Evolutionary conservation across 2,888 invertebrate species (phyloP).

Genomic region (Apeira syringaria): DNA sequence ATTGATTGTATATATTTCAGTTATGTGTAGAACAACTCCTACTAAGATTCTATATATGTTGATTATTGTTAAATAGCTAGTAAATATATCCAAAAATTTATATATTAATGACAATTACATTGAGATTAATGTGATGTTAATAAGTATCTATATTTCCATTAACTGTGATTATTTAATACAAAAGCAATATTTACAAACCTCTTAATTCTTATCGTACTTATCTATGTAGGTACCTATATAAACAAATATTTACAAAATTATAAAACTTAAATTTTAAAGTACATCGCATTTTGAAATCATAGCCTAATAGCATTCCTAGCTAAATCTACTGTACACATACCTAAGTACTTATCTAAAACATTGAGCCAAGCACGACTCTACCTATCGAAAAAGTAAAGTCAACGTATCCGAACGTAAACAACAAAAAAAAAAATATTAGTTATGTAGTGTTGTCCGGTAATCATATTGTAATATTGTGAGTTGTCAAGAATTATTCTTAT

Average conservation of each 20-base stretch:
- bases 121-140: slow-evolving; percentile 48
- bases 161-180: slow-evolving; percentile 15
- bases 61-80: slow-evolving; percentile 29
- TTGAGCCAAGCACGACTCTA: too few species aligned
- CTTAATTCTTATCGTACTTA: too few species aligned
- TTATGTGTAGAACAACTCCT: background rate
- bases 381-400: too few species aligned
- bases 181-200: slow-evolving; percentile 41
- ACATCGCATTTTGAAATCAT: slow-evolving; percentile 49
- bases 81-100: slow-evolving; percentile 31
- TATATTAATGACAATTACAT: slow-evolving; percentile 17
- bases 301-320: slow-evolving; percentile 23
- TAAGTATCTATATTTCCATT: slow-evolving; percentile 30
- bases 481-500: too few species aligned
- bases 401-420: too few species aligned
- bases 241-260: slow-evolving; percentile 31
- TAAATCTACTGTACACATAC: slow-evolving; percentile 13
- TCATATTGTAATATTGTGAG: too few species aligned
- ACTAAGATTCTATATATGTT: slow-evolving; percentile 5
- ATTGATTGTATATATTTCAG: slow-evolving; percentile 26
- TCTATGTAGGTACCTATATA: too few species aligned
- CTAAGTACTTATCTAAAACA: background rate
- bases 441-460: too few species aligned
- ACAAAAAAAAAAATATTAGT: too few species aligned
- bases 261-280: slow-evolving; percentile 43